These are phyloP conservation scores for Heterodera carotae DNA, from an alignment of 1,140 invertebrate genomes.

Conservation along the genomic window DNA sequence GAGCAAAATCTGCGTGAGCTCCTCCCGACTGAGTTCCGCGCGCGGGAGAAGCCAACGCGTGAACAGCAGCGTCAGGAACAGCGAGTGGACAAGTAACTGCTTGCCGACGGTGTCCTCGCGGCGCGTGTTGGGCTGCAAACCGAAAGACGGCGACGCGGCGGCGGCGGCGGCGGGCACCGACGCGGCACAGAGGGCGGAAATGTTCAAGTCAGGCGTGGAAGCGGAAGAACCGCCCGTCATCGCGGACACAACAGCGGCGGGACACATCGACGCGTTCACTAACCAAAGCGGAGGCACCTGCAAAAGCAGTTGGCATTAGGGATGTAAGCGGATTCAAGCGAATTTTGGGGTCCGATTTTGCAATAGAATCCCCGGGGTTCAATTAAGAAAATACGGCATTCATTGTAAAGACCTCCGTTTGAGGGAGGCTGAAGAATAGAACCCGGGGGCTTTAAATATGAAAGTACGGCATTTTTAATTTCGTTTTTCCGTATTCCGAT, in stretches of 20 bases:
- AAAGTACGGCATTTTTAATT: too few relatives aligned
- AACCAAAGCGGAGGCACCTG: constrained; percentile 63
- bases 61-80: constrained; percentile 67
- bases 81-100: constrained; percentile 72
- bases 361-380: background rate
- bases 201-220: background rate
- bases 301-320: background rate
- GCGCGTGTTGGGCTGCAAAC: constrained; percentile 8
- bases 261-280: constrained; percentile 56
- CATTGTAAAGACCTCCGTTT: too few relatives aligned
- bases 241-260: background rate
- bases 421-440: too few relatives aligned
- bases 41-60: constrained; percentile 68
- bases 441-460: too few relatives aligned
- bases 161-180: too few relatives aligned
- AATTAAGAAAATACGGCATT: background rate
- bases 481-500: too few relatives aligned
- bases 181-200: constrained; percentile 18
- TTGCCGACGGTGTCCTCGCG: constrained; percentile 72
- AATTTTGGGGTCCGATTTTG: background rate
- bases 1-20: constrained; percentile 84
- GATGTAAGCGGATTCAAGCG: too few relatives aligned
- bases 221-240: constrained; percentile 6
- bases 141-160: background rate
- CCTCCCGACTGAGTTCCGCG: constrained; percentile 83